A percentile compares a stretch with the other conserved stretches of the same genome.
Conservation (phyloP, 2,888 invertebrate species). For the Netelia virgata region DNA sequence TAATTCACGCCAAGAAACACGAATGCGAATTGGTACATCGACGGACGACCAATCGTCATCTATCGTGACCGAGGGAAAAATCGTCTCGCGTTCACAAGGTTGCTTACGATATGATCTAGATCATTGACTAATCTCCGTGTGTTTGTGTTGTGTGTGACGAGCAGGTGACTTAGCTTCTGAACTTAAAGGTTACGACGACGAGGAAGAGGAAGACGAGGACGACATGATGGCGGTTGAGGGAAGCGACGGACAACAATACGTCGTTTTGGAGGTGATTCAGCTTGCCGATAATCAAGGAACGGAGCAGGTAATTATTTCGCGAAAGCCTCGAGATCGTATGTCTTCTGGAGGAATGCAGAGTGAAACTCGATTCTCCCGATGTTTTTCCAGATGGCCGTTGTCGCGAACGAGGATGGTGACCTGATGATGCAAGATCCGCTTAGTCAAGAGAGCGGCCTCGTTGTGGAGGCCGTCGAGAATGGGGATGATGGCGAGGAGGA, state of each 20-base stretch:
- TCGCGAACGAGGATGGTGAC: slow-evolving; percentile 85
- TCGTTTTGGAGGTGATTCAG: slow-evolving; percentile 96
- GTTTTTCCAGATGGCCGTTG: slow-evolving; percentile 84
- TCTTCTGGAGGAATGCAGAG: background rate
- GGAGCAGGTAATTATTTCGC: slow-evolving; percentile 85
- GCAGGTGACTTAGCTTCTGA: slow-evolving; percentile 83
- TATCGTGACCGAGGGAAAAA: too few relatives aligned
- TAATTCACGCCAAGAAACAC: slow-evolving; percentile 10
- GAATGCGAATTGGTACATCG: too few relatives aligned
- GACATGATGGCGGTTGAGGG: slow-evolving; percentile 90
- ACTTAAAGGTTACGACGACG: slow-evolving; percentile 84
- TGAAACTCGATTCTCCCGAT: slow-evolving; percentile 12
- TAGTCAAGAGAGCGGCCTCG: slow-evolving; percentile 85
- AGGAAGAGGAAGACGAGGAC: slow-evolving; percentile 86
- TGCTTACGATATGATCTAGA: slow-evolving; percentile 82
- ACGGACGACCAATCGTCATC: too few relatives aligned
- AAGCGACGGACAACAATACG: slow-evolving; percentile 93
- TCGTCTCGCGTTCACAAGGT: slow-evolving; percentile 61
- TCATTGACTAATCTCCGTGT: slow-evolving; percentile 83
- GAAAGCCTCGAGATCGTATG: too few relatives aligned
- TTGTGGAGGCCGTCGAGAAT: slow-evolving; percentile 82
- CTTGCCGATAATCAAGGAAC: slow-evolving; percentile 89
- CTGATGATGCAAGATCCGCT: slow-evolving; percentile 83
- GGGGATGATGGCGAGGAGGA: slow-evolving; percentile 85
- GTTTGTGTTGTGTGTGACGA: slow-evolving; percentile 68